These are phyloP conservation scores for Cremastinae sp. DNA, from an alignment of 2,888 invertebrate genomes.

Conservation along the genomic window DNA sequence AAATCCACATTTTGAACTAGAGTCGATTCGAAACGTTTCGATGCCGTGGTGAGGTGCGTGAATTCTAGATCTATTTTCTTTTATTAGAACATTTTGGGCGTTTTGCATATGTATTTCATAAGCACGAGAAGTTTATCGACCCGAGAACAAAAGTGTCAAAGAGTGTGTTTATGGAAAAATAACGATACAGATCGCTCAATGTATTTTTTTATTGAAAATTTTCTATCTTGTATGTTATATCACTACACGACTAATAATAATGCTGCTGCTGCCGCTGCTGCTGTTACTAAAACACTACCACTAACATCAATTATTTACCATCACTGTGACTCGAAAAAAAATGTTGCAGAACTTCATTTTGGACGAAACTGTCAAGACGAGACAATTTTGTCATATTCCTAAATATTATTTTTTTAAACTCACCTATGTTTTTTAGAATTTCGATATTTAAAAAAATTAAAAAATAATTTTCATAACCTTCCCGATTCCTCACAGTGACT, in stretches of 20 bases:
- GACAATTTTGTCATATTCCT: neutral
- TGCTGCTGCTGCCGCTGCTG: conserved; percentile 5
- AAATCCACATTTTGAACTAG: too few species aligned
- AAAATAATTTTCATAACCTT: neutral
- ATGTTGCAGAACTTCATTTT: conserved; percentile 14
- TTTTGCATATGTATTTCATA: conserved; percentile 64
- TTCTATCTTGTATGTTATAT: conserved; percentile 27
- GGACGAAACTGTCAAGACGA: neutral
- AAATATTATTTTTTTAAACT: neutral
- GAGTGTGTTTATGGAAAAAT: neutral
- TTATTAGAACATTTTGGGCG: conserved; percentile 70
- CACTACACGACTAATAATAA: conserved; percentile 1
- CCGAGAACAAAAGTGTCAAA: neutral
- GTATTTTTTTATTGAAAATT: conserved; percentile 39
- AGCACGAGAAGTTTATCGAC: neutral
- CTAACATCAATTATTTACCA: too few species aligned
- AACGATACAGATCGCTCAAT: conserved; percentile 57
- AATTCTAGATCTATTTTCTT: conserved; percentile 71
- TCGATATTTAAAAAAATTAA: conserved; percentile 1
- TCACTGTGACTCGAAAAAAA: too few species aligned
- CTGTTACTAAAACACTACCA: too few species aligned
- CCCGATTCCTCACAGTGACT: too few species aligned
- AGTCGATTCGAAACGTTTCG: conserved; percentile 63
- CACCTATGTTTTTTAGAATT: neutral
- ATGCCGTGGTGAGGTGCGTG: conserved; percentile 73